These are phyloP conservation scores for Papilio polyxenes DNA, from an alignment of 1,140 invertebrate species.

Conservation along the genomic window DNA sequence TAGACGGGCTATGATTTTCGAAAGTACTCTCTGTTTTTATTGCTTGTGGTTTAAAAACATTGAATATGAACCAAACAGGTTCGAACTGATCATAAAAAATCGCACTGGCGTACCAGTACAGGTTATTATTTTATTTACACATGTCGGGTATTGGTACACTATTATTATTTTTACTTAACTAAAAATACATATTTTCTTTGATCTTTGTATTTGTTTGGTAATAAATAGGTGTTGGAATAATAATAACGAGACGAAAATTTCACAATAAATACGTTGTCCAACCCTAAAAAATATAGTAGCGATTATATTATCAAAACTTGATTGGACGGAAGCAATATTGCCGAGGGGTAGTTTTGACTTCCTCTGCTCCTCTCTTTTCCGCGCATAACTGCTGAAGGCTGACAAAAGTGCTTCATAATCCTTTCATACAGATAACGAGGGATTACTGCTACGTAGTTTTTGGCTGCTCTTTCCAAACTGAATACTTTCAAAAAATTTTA, in stretches of 20 bases:
- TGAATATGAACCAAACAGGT: conserved; percentile 1
- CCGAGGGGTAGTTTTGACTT: conserved; percentile 47
- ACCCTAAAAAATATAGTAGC: not conserved
- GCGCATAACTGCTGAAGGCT: conserved; percentile 50
- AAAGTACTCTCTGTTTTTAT: not conserved
- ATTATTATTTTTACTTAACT: not conserved
- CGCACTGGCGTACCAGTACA: not conserved
- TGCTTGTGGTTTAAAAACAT: not conserved
- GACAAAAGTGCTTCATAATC: conserved; percentile 67
- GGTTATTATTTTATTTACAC: not conserved
- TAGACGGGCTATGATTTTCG: conserved; percentile 33
- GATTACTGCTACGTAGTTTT: conserved; percentile 47
- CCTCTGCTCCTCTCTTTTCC: conserved; percentile 61
- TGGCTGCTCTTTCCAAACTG: conserved; percentile 39
- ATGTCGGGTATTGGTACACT: not conserved
- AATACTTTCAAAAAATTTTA: conserved; percentile 14
- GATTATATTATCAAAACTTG: conserved; percentile 9
- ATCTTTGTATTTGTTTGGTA: not conserved
- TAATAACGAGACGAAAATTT: not conserved
- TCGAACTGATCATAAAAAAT: not conserved
- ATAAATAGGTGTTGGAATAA: not conserved
- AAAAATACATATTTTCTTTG: not conserved
- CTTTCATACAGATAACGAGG: conserved; percentile 58
- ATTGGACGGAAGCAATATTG: conserved; percentile 36
- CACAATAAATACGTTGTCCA: not conserved